Base-by-base conservation (phyloP, 2,888 invertebrate genomes). In the Julus scandinavius region DNA sequence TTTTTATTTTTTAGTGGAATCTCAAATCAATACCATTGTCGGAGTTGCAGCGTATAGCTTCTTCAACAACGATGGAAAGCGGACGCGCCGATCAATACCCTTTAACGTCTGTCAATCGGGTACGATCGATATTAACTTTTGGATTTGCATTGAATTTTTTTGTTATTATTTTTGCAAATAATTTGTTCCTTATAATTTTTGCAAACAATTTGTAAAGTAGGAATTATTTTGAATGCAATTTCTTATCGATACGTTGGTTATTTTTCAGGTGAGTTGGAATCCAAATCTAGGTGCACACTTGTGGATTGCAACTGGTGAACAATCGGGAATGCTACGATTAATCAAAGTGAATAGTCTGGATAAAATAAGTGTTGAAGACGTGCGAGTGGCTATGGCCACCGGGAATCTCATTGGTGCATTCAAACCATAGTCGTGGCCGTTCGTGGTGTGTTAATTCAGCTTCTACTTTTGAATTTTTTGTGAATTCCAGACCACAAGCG, bases 301-400 rank as follows among this genome's bases (percentile, higher is more conserved):
- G 9, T 88, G 88, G 88, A 63, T 88, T 29, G 88, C 88, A 49
- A n/a, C 87, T n/a, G 88, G 88, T 11, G 88, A 83, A 17, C 86
- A 88, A 4, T 54, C 38, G 41, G 88, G 88, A 50, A 87, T 88
- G 72, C 15, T 88, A n/a, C 86, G 88, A 38, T 40, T 88, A 20
- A n/a, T 58, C 7, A 5, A 38, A 54, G 85, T 86, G 3, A 86
- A 54, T 11, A 40, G 50, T n/a, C n/a, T 88, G 40, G 88, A 88
- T 38, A 54, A 29, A 40, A 15, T 88, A 41, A n/a, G 63, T 13
- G 58, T 88, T 17, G 58, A 88, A 45, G 49, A 86, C 40, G 84
- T 63, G 38, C 20, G 88, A 54, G 40, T 54, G 49, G 38, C 38
- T 7, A 29, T 88, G 87, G 40, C 40, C 17, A 87, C 87, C 15